Evolutionary conservation across 2,888 invertebrate genomes (phyloP).

Genomic region (Bellardia bayeri): DNA sequence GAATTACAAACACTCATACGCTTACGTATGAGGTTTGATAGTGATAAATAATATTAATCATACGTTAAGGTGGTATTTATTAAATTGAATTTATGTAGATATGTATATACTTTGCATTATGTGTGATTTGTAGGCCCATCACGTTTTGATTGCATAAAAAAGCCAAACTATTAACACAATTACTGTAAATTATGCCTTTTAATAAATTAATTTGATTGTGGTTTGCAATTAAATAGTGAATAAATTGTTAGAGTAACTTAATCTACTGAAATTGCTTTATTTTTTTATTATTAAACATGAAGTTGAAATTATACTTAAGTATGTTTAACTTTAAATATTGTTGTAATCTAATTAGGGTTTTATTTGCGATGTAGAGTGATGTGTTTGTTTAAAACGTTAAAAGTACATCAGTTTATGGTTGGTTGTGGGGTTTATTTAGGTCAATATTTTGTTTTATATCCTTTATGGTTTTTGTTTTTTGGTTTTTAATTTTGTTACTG

Average conservation of each 20-base stretch:
- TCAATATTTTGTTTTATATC: not conserved
- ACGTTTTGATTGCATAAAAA: conserved; percentile 6
- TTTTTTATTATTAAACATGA: not conserved
- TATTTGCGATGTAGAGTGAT: not conserved
- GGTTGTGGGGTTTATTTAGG: not conserved
- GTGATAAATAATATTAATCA: conserved; percentile 6
- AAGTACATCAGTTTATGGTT: not conserved
- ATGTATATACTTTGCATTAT: not conserved
- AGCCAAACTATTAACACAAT: conserved; percentile 30
- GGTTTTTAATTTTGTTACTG: no score
- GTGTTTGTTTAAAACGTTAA: not conserved
- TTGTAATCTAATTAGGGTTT: conserved; percentile 4
- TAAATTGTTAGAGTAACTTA: conserved; percentile 17
- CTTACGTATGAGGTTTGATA: not conserved
- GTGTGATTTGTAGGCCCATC: conserved; percentile 12
- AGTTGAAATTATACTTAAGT: not conserved
- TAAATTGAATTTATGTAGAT: not conserved
- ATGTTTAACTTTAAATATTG: not conserved
- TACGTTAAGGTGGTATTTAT: not conserved
- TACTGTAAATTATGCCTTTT: conserved; percentile 3
- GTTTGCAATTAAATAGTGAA: conserved; percentile 24
- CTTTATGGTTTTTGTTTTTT: no score
- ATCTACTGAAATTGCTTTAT: conserved; percentile 9
- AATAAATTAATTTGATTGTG: not conserved
- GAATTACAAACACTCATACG: conserved; percentile 6